Base-by-base conservation (phyloP, 2,113 vertebrate genomes). In the Phylloscopus trochiloides region DNA sequence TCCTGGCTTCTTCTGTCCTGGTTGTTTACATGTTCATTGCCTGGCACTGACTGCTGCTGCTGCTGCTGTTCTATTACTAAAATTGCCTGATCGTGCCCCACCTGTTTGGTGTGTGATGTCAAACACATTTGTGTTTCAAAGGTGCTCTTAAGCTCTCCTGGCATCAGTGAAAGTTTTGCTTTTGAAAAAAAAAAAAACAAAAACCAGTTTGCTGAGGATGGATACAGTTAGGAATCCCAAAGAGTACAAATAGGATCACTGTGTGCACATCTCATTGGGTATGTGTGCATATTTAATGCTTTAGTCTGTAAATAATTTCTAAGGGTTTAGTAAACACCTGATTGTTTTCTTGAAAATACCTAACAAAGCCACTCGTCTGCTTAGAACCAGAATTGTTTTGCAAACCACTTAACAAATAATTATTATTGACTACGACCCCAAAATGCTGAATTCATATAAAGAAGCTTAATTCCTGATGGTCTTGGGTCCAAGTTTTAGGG, bases 1-100 rank as follows among this genome's bases (percentile, higher is more conserved):
- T 87, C 51, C 59, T 80, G 89, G 40, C 68, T 70, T 32, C 38
- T 88, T 88, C 63, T 88, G 86, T 93, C 72, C 20, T 63, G 63
- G 43, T 88, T 67, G 28, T 34, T 94, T 54, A 40, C 47, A 5
- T 78, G 15, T 77, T 68, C 63, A n/a, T 90, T 93, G 85, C 78
- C 88, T 95, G 82, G n/a, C 62, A 26, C 63, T 91, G 76, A 52
- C 12, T 45, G 1, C 36, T 80, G 68, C 79, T 84, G 68, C 79
- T 84, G 75, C 76, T 95, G 71, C 72, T 87, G 78, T 63, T 82
- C 55, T 88, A 7, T 48, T 77, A 92, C 86, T 97, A 88, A 95
- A 95, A 77, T 71, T 58, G 76, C 48, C 77, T 81, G 34, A 45
- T 48, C 0, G 2, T 88, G 61, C 19, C 59, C 25, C 47, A 80